Conservation (phyloP, 2,797 vertebrate species). For the Xyrichtys novacula region DNA sequence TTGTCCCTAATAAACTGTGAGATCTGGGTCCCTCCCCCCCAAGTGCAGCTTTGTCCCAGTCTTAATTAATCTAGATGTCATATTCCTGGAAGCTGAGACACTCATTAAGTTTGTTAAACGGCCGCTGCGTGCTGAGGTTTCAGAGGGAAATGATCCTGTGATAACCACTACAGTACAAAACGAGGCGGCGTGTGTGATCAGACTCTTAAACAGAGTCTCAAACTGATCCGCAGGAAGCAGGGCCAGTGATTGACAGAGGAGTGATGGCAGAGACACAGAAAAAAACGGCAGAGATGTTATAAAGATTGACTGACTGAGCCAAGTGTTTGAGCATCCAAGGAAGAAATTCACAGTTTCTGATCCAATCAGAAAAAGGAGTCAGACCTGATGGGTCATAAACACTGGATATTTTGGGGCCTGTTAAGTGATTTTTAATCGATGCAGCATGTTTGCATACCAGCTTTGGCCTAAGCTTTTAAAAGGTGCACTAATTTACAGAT, state of each 20-base stretch:
- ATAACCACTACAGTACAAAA: constrained; percentile 51
- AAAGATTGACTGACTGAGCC: neutral
- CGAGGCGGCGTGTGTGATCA: constrained; percentile 49
- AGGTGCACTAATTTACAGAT: too few species aligned
- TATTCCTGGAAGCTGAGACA: constrained; percentile 51
- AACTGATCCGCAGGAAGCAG: constrained; percentile 34
- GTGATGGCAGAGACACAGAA: neutral
- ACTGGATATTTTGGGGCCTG: too few species aligned
- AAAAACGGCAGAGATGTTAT: neutral
- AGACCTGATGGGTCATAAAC: neutral
- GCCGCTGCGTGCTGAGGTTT: constrained; percentile 26
- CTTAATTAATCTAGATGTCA: constrained; percentile 69
- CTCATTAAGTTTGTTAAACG: constrained; percentile 71
- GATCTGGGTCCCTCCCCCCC: constrained; percentile 24
- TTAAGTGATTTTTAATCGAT: too few species aligned
- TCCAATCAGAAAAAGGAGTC: neutral
- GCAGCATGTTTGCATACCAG: too few species aligned
- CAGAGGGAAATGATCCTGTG: constrained; percentile 51
- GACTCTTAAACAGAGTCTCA: constrained; percentile 51
- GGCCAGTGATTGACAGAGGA: constrained; percentile 10
- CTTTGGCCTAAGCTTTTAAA: too few species aligned
- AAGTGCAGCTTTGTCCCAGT: constrained; percentile 40
- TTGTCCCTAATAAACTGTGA: constrained; percentile 67
- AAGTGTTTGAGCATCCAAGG: neutral
- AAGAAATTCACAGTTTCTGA: neutral